These are phyloP conservation scores for Mythimna pallens DNA, from an alignment of 2,888 invertebrate species.

Conservation along the genomic window DNA sequence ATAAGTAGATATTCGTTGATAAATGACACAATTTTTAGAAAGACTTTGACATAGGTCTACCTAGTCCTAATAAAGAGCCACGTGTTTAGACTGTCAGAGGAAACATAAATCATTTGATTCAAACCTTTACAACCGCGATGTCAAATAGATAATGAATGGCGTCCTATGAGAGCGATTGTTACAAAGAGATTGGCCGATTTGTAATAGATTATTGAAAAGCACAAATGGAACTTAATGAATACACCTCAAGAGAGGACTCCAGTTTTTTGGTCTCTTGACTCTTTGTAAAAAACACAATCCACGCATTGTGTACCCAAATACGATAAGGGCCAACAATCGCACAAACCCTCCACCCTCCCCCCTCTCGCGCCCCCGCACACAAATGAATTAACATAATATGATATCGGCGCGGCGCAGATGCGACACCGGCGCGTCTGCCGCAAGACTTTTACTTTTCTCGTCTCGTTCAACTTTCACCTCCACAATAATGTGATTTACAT, in stretches of 20 bases:
- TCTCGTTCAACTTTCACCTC: conserved; percentile 89
- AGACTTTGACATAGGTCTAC: background rate
- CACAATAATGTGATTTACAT: conserved; percentile 85
- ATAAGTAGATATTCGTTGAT: conserved; percentile 28
- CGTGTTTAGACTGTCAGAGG: conserved; percentile 60
- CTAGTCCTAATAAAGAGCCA: conserved; percentile 27
- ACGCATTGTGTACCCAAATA: conserved; percentile 76
- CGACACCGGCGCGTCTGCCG: conserved; percentile 72
- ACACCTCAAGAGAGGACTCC: conserved; percentile 72
- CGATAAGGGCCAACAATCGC: conserved; percentile 81
- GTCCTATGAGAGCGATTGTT: conserved; percentile 76
- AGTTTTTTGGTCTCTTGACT: conserved; percentile 81
- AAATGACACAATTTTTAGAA: conserved; percentile 9
- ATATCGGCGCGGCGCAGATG: conserved; percentile 81
- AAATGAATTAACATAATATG: conserved; percentile 82
- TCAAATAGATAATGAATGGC: conserved; percentile 81
- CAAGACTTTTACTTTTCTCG: conserved; percentile 88
- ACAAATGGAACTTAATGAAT: conserved; percentile 79
- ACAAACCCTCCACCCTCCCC: conserved; percentile 78
- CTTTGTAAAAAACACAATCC: conserved; percentile 79
- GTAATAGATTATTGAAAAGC: conserved; percentile 81
- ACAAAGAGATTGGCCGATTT: conserved; percentile 84
- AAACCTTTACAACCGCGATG: conserved; percentile 75
- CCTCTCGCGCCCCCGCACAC: conserved; percentile 66
- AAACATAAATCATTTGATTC: conserved; percentile 82